These are phyloP conservation scores for Drosophila mimetica DNA, from an alignment of 2,888 invertebrate species.

Conservation along the genomic window DNA sequence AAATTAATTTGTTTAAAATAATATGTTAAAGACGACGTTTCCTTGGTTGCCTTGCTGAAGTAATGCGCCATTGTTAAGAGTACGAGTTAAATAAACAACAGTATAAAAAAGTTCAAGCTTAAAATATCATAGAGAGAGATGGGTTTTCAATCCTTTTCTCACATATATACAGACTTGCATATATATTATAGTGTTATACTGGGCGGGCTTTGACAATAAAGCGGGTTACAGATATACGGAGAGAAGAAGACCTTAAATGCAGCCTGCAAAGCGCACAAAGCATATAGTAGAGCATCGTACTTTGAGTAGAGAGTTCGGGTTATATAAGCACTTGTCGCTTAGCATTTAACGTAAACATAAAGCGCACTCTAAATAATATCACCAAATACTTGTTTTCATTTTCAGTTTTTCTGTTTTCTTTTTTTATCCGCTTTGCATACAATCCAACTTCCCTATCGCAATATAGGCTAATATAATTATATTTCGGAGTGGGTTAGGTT, in stretches of 20 bases:
- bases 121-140: conserved; percentile 45
- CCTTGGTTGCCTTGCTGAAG: conserved; percentile 59
- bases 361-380: conserved; percentile 75
- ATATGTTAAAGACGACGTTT: conserved; percentile 39
- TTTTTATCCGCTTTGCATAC: conserved; percentile 18
- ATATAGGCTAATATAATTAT: conserved; percentile 34
- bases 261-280: conserved; percentile 62
- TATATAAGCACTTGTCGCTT: conserved; percentile 38
- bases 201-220: conserved; percentile 33
- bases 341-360: conserved; percentile 51
- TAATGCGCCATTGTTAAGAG: conserved; percentile 54
- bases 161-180: conserved; percentile 3
- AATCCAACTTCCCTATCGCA: conserved; percentile 21
- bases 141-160: conserved; percentile 14
- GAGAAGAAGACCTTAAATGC: conserved; percentile 56
- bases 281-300: conserved; percentile 35
- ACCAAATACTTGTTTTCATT: conserved; percentile 62
- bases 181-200: neutral
- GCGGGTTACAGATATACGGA: conserved; percentile 10
- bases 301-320: conserved; percentile 46
- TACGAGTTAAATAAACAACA: conserved; percentile 65
- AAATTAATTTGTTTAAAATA: conserved; percentile 52
- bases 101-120: conserved; percentile 65
- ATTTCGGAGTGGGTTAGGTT: conserved; percentile 22
- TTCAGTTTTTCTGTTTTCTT: conserved; percentile 34